Evolutionary conservation across 2,888 invertebrate species (phyloP).

Genomic region (Apamea epomidion): DNA sequence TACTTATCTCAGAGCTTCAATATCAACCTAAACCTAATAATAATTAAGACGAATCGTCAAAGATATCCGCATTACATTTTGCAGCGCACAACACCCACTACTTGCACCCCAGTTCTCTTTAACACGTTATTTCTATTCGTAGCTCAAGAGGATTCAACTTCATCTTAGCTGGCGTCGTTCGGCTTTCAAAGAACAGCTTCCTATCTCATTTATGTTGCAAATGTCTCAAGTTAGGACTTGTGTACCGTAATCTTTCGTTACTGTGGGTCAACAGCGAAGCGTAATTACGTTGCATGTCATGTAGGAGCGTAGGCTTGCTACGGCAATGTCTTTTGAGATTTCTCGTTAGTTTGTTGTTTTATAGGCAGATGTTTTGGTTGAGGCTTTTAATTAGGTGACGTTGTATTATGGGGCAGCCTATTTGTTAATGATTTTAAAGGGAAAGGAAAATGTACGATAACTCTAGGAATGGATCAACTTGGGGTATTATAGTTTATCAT

Average conservation of each 20-base stretch:
- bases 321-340: conserved; percentile 38
- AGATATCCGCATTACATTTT: not conserved
- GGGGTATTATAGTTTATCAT: too few relatives aligned
- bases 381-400: not conserved
- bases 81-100: conserved; percentile 20
- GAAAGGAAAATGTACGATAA: not conserved
- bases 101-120: conserved; percentile 44
- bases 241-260: conserved; percentile 61
- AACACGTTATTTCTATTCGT: conserved; percentile 63
- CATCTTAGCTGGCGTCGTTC: conserved; percentile 58
- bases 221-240: conserved; percentile 56
- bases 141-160: conserved; percentile 64
- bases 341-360: conserved; percentile 11
- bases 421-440: not conserved
- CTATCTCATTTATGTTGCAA: conserved; percentile 68
- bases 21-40: not conserved
- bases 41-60: conserved; percentile 25
- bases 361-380: conserved; percentile 1
- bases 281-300: conserved; percentile 56
- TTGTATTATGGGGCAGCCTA: not conserved
- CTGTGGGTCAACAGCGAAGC: conserved; percentile 51
- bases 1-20: not conserved
- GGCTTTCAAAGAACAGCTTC: conserved; percentile 63
- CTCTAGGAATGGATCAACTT: not conserved
- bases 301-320: conserved; percentile 26